Percentiles rank a stretch among this genome's conserved stretches.
Conservation (phyloP, 2,113 vertebrate genomes). For the Petroica traversi region DNA sequence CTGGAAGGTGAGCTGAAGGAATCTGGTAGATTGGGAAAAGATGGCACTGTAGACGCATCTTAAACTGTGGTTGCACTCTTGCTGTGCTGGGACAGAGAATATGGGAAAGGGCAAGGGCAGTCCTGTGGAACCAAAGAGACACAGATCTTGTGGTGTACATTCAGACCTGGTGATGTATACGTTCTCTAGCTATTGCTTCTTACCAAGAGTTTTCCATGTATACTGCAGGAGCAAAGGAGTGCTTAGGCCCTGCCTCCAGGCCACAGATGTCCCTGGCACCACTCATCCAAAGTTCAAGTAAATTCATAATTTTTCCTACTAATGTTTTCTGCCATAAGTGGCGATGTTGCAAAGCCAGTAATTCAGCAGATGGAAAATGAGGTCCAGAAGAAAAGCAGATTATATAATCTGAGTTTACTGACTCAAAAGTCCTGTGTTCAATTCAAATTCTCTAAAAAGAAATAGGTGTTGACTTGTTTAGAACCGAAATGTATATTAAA, state of each 20-base stretch:
- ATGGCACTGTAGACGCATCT: neutral
- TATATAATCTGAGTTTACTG: neutral
- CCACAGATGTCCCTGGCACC: neutral
- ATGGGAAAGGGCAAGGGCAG: neutral
- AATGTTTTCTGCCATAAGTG: neutral
- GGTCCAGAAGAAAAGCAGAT: neutral
- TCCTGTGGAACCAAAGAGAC: neutral
- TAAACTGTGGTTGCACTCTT: neutral
- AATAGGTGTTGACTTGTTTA: neutral
- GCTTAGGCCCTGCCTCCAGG: neutral
- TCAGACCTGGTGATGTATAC: neutral
- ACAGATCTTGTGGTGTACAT: too few relatives aligned
- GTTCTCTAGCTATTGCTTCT: neutral
- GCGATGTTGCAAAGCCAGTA: neutral
- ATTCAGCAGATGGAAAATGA: neutral
- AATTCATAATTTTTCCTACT: neutral
- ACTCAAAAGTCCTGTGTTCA: neutral
- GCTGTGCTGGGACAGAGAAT: neutral
- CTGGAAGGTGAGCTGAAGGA: neutral
- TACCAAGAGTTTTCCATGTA: neutral
- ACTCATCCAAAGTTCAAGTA: neutral
- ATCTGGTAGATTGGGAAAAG: neutral
- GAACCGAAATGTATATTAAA: neutral
- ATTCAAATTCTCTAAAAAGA: neutral
- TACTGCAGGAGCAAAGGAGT: neutral